Conservation (phyloP, 2,797 vertebrate species). For the Acrocephalus scirpaceus region DNA sequence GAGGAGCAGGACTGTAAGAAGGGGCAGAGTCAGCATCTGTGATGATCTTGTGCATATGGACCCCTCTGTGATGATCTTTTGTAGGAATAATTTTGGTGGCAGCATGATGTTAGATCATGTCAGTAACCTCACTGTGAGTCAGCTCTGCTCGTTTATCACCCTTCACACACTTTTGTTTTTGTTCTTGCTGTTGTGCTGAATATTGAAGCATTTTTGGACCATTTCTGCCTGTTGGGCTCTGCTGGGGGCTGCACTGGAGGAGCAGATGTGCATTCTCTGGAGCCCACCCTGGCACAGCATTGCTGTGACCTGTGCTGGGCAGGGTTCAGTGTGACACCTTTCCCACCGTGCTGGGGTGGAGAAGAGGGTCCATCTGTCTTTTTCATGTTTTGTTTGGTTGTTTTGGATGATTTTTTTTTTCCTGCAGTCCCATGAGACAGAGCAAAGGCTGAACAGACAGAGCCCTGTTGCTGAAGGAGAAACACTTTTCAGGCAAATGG, state of each 20-base stretch:
- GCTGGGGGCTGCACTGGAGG: not conserved
- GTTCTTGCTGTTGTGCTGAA: not conserved
- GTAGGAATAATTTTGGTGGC: slow-evolving; percentile 9
- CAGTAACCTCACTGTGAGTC: slow-evolving; percentile 7
- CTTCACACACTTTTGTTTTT: not conserved
- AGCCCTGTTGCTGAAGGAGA: not conserved
- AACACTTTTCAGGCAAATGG: not conserved
- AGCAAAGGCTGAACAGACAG: not conserved
- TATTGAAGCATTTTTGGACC: not conserved
- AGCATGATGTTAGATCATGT: not conserved
- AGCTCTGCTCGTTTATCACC: slow-evolving; percentile 7
- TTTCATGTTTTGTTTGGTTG: not conserved
- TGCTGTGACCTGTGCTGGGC: not conserved
- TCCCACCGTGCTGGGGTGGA: not conserved
- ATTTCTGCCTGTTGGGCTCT: not conserved
- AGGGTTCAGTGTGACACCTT: not conserved
- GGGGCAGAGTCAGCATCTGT: not conserved
- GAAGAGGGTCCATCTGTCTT: not conserved
- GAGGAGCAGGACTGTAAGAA: not conserved
- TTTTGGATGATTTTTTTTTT: not conserved
- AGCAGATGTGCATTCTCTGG: rapidly evolving
- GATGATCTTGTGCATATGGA: not conserved
- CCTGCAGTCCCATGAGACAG: not conserved
- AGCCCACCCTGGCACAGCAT: not conserved
- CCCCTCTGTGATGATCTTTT: not conserved